These are phyloP conservation scores for Julus scandinavius DNA, from an alignment of 2,888 invertebrate species.

Conservation along the genomic window DNA sequence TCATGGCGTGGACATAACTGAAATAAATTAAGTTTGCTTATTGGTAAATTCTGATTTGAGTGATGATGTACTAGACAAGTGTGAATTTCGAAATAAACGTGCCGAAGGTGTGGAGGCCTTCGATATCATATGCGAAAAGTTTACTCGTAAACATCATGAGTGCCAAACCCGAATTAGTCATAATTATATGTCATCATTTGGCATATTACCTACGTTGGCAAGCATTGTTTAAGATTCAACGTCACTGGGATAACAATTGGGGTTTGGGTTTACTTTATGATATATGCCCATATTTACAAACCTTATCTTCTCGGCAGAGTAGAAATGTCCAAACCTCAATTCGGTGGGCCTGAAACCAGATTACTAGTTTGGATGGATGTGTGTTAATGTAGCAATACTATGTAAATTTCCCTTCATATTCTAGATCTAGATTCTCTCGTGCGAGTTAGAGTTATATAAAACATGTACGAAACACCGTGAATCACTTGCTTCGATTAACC, in stretches of 20 bases:
- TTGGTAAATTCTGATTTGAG: neutral
- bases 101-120: neutral
- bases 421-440: no score
- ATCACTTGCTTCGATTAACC: neutral
- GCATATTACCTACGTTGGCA: neutral
- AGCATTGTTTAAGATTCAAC: neutral
- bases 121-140: neutral
- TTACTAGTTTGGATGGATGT: no score
- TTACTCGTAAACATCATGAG: neutral
- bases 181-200: neutral
- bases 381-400: neutral
- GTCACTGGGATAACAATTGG: neutral
- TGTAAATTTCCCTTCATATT: neutral
- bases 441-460: neutral
- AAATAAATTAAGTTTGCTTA: neutral
- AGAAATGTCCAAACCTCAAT: neutral
- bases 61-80: neutral
- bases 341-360: neutral
- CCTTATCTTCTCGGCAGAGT: neutral
- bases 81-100: neutral
- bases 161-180: constrained; percentile 7
- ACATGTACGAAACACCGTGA: neutral
- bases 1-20: no score
- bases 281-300: neutral
- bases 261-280: neutral